These are phyloP conservation scores for Drosophila ohnishii DNA, from an alignment of 1,140 invertebrate species.

Conservation along the genomic window DNA sequence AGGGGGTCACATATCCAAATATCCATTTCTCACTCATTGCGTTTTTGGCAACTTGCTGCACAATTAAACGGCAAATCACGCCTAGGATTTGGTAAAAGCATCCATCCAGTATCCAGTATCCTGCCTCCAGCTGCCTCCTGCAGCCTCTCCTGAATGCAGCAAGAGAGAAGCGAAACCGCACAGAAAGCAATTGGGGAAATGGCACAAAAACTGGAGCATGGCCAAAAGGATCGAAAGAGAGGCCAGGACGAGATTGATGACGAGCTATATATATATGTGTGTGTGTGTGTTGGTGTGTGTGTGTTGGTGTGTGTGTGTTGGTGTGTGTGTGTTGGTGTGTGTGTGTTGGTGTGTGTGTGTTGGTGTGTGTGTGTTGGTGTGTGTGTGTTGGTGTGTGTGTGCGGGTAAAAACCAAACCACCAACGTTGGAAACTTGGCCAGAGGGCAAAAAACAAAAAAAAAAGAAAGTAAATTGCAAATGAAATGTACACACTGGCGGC, in stretches of 20 bases:
- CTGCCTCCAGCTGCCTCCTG: not conserved
- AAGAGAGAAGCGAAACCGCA: conserved; percentile 45
- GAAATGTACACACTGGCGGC: conserved; percentile 35
- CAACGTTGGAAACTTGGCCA: conserved; percentile 42
- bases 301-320: not conserved
- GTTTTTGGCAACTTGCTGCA: conserved; percentile 67
- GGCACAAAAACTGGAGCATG: conserved; percentile 64
- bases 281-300: not conserved
- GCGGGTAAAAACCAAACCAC: conserved; percentile 18
- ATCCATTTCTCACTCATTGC: conserved; percentile 63
- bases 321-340: not conserved
- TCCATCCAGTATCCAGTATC: conserved; percentile 45
- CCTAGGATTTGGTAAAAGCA: conserved; percentile 70
- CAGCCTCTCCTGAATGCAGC: conserved; percentile 20
- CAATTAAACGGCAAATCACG: conserved; percentile 81
- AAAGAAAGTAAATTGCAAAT: conserved; percentile 42
- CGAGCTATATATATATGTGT: conserved; percentile 1
- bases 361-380: not conserved
- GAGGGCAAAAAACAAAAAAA: conserved; percentile 19
- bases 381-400: not conserved
- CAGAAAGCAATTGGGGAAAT: conserved; percentile 67
- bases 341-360: not conserved
- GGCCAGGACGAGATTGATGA: conserved; percentile 35
- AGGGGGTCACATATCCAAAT: conserved; percentile 46
- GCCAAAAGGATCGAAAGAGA: conserved; percentile 57